phyloP scores from a whole-genome alignment of 2,797 vertebrate genomes.

The Microctenopoma lineatum region DNA sequence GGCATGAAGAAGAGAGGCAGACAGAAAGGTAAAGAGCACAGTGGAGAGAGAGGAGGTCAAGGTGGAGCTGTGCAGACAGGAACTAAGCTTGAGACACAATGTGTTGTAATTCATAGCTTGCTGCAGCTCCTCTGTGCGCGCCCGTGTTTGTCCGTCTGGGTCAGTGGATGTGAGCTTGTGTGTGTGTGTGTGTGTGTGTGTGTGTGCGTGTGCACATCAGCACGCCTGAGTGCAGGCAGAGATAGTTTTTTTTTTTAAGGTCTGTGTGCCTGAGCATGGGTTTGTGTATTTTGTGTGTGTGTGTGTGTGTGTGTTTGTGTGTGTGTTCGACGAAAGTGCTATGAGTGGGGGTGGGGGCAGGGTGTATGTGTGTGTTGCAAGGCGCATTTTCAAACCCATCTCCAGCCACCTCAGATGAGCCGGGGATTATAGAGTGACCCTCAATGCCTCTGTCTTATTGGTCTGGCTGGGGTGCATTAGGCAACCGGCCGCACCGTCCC shows the following conservation, averaged over 20 bases:
- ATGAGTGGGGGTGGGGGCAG: slow-evolving; percentile 14
- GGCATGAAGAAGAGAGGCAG: slow-evolving; percentile 67
- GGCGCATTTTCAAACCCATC: slow-evolving; percentile 95
- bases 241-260: slow-evolving; percentile 53
- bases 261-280: slow-evolving; percentile 56
- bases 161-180: slow-evolving; percentile 62
- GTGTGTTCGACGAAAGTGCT: slow-evolving; percentile 36
- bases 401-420: slow-evolving; percentile 96
- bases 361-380: slow-evolving; percentile 76
- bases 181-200: slow-evolving; percentile 22
- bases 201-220: slow-evolving; percentile 28
- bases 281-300: slow-evolving; percentile 61
- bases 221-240: slow-evolving; percentile 66
- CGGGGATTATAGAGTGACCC: slow-evolving; percentile 98
- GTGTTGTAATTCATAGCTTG: slow-evolving; percentile 98
- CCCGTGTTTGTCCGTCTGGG: slow-evolving; percentile 75
- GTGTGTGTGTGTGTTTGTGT: slow-evolving; percentile 8
- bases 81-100: slow-evolving; percentile 83
- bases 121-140: slow-evolving; percentile 76
- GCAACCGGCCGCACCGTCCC: slow-evolving; percentile 87
- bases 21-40: slow-evolving; percentile 65
- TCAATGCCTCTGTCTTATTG: slow-evolving; percentile 97
- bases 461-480: slow-evolving; percentile 95
- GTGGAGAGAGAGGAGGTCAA: slow-evolving; percentile 75
- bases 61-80: slow-evolving; percentile 79